These are phyloP conservation scores for Nestor notabilis DNA, from an alignment of 2,113 vertebrate genomes.

Conservation along the genomic window DNA sequence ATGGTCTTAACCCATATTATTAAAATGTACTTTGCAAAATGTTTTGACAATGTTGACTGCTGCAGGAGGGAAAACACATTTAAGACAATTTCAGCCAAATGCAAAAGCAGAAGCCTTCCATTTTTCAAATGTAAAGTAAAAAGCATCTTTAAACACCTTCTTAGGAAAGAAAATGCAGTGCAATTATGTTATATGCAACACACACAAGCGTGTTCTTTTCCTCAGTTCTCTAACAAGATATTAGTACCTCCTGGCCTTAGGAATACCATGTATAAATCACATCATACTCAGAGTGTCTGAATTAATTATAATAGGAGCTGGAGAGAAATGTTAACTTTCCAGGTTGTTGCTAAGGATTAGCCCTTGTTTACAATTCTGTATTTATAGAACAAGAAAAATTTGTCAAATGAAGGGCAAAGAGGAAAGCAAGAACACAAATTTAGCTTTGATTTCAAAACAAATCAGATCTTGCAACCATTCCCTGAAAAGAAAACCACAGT, in stretches of 20 bases:
- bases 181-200: conserved; percentile 23
- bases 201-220: conserved; percentile 32
- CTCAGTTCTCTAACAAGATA: conserved; percentile 54
- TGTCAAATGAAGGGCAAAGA: conserved; percentile 65
- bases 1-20: conserved; percentile 47
- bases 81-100: conserved; percentile 66
- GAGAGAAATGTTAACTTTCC: conserved; percentile 65
- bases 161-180: conserved; percentile 42
- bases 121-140: conserved; percentile 54
- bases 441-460: conserved; percentile 68
- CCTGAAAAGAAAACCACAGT: conserved; percentile 53
- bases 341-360: conserved; percentile 63
- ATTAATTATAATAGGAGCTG: conserved; percentile 49
- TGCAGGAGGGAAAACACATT: conserved; percentile 46
- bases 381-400: conserved; percentile 64
- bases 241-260: conserved; percentile 43
- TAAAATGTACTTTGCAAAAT: conserved; percentile 50
- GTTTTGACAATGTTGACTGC: conserved; percentile 57
- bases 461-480: conserved; percentile 53
- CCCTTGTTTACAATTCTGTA: conserved; percentile 64
- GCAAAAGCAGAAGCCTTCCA: conserved; percentile 43
- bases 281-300: conserved; percentile 41
- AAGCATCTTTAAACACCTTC: conserved; percentile 57
- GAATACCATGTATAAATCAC: conserved; percentile 56
- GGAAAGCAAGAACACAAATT: conserved; percentile 55